Evolutionary conservation across 1,140 invertebrate genomes (phyloP).

Genomic region (Brachionus calyciflorus): DNA sequence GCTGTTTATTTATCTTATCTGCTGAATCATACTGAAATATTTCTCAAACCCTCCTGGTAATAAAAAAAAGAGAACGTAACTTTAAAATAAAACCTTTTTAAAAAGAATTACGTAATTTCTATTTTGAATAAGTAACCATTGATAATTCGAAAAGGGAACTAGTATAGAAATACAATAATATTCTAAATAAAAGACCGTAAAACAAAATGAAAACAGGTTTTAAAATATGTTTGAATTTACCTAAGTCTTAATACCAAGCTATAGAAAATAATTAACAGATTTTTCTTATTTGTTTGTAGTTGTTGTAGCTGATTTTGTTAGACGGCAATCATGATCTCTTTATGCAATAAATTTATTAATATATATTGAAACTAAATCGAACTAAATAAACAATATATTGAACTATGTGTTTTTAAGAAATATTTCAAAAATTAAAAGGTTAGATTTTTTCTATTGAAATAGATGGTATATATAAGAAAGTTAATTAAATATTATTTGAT

Average conservation of each 20-base stretch:
- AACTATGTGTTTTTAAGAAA: background rate
- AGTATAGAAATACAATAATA: too few species aligned
- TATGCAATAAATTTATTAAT: background rate
- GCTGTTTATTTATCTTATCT: conserved; percentile 24
- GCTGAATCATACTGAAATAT: background rate
- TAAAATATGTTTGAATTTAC: background rate
- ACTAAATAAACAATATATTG: conserved; percentile 14
- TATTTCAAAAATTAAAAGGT: background rate
- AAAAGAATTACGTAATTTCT: background rate
- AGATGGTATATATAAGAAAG: too few species aligned
- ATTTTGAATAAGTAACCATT: too few species aligned
- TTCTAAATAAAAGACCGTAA: too few species aligned
- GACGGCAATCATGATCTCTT: background rate
- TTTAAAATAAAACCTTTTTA: background rate
- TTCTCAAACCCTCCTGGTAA: background rate
- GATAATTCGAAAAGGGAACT: too few species aligned
- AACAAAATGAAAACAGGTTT: background rate
- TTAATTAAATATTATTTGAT: conserved; percentile 25
- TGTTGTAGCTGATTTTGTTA: background rate
- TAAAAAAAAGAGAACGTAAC: background rate
- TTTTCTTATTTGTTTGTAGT: too few species aligned
- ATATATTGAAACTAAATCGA: background rate
- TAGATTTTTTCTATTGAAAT: conserved; percentile 4
- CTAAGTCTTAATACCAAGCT: conserved; percentile 9
- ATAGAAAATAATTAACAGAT: too few species aligned